Base-by-base conservation (phyloP, 2,113 vertebrate genomes). In the Pongo pygmaeus region DNA sequence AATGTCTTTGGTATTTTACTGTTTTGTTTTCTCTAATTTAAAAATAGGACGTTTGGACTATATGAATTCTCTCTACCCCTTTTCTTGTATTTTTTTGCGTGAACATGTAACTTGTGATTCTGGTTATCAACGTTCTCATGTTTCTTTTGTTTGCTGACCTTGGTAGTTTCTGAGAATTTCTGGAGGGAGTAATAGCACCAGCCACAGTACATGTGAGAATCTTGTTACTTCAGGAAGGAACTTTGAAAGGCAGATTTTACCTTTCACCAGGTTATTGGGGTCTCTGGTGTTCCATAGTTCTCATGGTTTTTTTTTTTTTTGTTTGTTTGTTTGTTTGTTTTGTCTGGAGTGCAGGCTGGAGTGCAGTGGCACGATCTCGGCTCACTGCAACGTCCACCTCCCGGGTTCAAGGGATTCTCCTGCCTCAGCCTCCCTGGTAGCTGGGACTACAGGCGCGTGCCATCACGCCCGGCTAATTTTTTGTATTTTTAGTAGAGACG, bases 101-200 rank as follows among this genome's bases (percentile, higher is more conserved):
- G 25, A 52, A 87, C 7, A 40, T 86, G 46, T 67, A 50, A 72
- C 57, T 81, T 95, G 61, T 13, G 81, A 6, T 84, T 93, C 40
- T 94, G 48, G 27, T 85, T 95, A 83, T 64, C 32, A 78, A 77
- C 84, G 59, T 95, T 96, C 67, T 94, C 10, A 2, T 43, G 70
- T 84, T 95, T 75, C 48, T 96, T 98, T 98, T 96, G 70, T 97
- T 96, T 97, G 75, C 96, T 97, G 97, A 97, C 84, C 93, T 96
- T 97, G 77, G 64, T 96, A 74, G 43, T 94, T 94, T 84, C 69
- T 95, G 74, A 94, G 48, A 72, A 87, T 95, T 78, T 96, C 80
- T 96, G 84, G 80, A 91, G 69, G 46, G 35, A 84, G 23, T 97
- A 87, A 86, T 84, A 96, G 74, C n/a, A 91, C 70, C 48, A 89